These are phyloP conservation scores for Disparrhopalites patrizii DNA, from an alignment of 2,888 invertebrate species.

Conservation along the genomic window DNA sequence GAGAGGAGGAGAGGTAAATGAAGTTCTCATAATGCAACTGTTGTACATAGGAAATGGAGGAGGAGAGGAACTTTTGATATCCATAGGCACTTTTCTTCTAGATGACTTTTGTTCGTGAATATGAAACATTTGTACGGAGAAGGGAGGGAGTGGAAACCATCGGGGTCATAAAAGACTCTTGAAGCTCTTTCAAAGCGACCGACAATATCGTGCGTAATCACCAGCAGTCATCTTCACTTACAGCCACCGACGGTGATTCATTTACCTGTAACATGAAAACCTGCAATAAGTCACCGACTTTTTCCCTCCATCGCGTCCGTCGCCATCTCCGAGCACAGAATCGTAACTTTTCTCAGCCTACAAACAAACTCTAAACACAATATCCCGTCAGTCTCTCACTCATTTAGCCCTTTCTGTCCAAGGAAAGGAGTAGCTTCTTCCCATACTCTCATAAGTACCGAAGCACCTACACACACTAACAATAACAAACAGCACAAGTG, in stretches of 20 bases:
- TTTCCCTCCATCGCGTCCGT: too few species aligned
- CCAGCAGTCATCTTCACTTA: conserved; percentile 27
- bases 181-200: conserved; percentile 30
- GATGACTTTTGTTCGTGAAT: conserved; percentile 24
- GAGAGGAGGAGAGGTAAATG: not conserved
- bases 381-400: too few species aligned
- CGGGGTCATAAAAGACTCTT: conserved; percentile 16
- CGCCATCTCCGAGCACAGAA: too few species aligned
- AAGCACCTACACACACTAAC: too few species aligned
- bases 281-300: too few species aligned
- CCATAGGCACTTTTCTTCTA: conserved; percentile 14
- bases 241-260: conserved; percentile 28
- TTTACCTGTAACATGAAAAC: conserved; percentile 28
- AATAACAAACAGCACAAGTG: too few species aligned
- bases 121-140: conserved; percentile 19
- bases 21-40: not conserved
- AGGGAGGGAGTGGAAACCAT: conserved; percentile 20
- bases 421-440: too few species aligned
- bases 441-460: too few species aligned
- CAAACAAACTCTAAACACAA: too few species aligned
- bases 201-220: conserved; percentile 22
- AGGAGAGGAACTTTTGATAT: conserved; percentile 11
- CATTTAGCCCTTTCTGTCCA: too few species aligned
- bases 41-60: conserved; percentile 6
- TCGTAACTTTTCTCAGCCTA: too few species aligned